These are phyloP conservation scores for Drosophila rellima DNA, from an alignment of 2,888 invertebrate species.

Conservation along the genomic window DNA sequence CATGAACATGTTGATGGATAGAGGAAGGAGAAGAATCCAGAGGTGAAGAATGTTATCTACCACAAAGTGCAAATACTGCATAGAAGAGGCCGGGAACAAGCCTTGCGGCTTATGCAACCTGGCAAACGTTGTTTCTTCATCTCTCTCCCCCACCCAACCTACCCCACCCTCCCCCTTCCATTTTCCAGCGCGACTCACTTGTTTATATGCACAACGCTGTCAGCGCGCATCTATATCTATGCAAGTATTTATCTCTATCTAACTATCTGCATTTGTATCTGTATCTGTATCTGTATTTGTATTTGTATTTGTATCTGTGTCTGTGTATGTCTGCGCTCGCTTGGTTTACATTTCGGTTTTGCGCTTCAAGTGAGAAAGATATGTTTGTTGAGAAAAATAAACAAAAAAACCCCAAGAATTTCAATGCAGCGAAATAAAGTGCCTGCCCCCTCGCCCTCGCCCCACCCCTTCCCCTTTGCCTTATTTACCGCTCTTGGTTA, in stretches of 20 bases:
- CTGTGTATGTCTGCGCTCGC: constrained; percentile 39
- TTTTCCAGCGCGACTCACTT: constrained; percentile 38
- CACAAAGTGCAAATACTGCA: constrained; percentile 47
- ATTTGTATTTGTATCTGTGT: constrained; percentile 28
- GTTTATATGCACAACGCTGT: constrained; percentile 40
- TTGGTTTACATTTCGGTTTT: constrained; percentile 76
- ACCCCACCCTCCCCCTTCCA: constrained; percentile 5
- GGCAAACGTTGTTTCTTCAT: constrained; percentile 6
- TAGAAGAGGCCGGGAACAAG: constrained; percentile 23
- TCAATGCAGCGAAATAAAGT: constrained; percentile 35
- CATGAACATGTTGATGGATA: not conserved
- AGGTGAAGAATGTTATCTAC: constrained; percentile 59
- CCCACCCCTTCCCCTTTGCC: not conserved
- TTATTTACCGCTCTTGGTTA: constrained; percentile 38
- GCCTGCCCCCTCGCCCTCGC: not conserved
- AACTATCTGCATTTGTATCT: constrained; percentile 26
- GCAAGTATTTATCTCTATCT: constrained; percentile 57
- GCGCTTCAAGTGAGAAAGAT: constrained; percentile 77
- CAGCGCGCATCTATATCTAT: constrained; percentile 36
- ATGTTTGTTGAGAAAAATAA: constrained; percentile 75
- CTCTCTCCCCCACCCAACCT: not conserved
- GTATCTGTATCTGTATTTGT: constrained; percentile 29
- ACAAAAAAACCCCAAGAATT: constrained; percentile 50
- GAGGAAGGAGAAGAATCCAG: not conserved
- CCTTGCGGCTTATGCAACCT: constrained; percentile 61